phyloP scores from a whole-genome alignment of 2,888 invertebrate genomes.

The Dastarcus helophoroides region DNA sequence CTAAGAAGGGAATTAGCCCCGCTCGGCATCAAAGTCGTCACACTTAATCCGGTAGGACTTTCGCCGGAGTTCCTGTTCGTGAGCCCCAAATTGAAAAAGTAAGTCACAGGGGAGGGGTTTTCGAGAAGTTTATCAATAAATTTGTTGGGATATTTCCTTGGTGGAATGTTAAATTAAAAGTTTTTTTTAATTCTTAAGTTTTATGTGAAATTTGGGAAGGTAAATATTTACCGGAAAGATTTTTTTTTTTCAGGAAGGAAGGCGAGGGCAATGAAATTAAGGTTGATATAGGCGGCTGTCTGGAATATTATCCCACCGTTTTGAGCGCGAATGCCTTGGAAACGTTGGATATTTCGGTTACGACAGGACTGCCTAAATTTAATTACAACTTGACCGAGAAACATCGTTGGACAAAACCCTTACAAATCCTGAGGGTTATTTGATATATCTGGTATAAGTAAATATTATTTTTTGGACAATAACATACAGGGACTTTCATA shows the following conservation, averaged over 20 bases:
- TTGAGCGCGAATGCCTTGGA: conserved; percentile 26
- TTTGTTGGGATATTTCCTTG: too few species aligned
- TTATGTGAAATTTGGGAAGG: too few species aligned
- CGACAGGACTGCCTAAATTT: conserved; percentile 26
- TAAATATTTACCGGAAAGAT: not conserved
- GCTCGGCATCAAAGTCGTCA: conserved; percentile 60
- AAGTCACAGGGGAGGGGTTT: conserved; percentile 11
- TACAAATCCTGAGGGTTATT: conserved; percentile 10
- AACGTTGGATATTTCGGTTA: conserved; percentile 30
- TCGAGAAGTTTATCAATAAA: too few species aligned
- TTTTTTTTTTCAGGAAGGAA: conserved; percentile 22
- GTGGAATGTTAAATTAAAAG: too few species aligned
- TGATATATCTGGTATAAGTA: too few species aligned
- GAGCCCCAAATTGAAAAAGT: conserved; percentile 46
- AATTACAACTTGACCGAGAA: conserved; percentile 29
- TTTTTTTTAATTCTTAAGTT: too few species aligned
- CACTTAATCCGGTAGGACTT: conserved; percentile 60
- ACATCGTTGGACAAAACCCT: conserved; percentile 22
- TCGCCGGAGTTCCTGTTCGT: conserved; percentile 54
- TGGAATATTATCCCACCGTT: conserved; percentile 31
- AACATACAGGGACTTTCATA: too few species aligned
- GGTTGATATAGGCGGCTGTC: conserved; percentile 27
- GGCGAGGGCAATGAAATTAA: conserved; percentile 26
- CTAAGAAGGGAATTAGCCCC: conserved; percentile 57
- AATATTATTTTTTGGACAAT: not conserved